A percentile compares a stretch with the other conserved stretches of the same genome.
Conservation (phyloP, 2,888 invertebrate genomes). For the Chaetogeoica ovagalla region DNA sequence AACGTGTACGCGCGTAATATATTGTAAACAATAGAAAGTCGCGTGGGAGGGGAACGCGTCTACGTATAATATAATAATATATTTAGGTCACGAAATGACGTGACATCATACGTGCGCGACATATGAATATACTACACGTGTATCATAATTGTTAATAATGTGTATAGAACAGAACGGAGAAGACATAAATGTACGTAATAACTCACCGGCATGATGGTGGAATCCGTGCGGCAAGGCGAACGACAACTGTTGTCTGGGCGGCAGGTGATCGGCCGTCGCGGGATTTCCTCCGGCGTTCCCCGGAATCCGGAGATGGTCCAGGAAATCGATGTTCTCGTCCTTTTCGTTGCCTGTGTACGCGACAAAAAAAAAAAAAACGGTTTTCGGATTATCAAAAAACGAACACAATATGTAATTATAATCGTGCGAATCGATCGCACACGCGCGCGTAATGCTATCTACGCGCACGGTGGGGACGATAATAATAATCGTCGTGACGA, state of each 20-base stretch:
- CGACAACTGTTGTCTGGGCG: slow-evolving; percentile 46
- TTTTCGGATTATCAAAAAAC: not conserved
- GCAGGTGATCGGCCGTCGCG: slow-evolving; percentile 28
- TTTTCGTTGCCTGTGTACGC: slow-evolving; percentile 40
- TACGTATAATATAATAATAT: not conserved
- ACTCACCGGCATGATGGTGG: slow-evolving; percentile 47
- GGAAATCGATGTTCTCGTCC: slow-evolving; percentile 49
- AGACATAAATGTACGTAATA: no score
- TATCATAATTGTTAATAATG: no score
- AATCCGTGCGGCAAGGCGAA: slow-evolving; percentile 46
- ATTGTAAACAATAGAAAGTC: slow-evolving; percentile 51
- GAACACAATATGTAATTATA: not conserved
- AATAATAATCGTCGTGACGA: no score
- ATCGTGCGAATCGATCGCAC: no score
- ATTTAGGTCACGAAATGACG: slow-evolving; percentile 19
- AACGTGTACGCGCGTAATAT: no score
- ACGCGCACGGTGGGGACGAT: no score
- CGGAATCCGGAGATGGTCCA: slow-evolving; percentile 46
- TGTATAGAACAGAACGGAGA: no score
- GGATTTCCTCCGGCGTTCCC: slow-evolving; percentile 34
- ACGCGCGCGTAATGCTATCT: no score
- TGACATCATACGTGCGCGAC: not conserved
- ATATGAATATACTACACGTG: not conserved
- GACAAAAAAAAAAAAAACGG: not conserved
- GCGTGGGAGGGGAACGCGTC: not conserved